Conservation (phyloP, 2,888 invertebrate genomes). For the Neoaliturus tenellus region DNA sequence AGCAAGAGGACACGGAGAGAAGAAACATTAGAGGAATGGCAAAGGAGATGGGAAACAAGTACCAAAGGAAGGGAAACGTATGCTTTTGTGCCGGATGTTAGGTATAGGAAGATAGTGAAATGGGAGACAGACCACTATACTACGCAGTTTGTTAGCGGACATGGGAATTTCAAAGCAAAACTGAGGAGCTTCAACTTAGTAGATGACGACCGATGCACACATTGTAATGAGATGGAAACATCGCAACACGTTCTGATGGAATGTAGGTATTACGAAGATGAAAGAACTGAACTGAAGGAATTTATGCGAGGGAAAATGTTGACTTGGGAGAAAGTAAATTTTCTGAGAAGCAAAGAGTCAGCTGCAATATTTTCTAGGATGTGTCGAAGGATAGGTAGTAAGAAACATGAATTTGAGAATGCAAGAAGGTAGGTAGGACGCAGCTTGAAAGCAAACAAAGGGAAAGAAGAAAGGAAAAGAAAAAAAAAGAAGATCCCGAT, state of each 20-base stretch:
- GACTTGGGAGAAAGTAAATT: background rate
- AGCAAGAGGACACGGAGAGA: background rate
- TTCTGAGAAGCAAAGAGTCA: background rate
- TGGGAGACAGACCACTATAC: slow-evolving; percentile 4
- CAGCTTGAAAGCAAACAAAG: no score
- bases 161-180: no score
- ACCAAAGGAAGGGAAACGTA: background rate
- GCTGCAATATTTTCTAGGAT: background rate
- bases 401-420: slow-evolving; percentile 5
- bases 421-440: background rate
- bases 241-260: background rate
- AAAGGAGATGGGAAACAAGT: background rate
- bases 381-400: no score
- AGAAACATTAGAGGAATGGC: background rate
- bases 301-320: background rate
- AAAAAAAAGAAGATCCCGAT: no score
- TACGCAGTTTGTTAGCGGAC: background rate
- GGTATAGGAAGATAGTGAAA: background rate
- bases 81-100: background rate
- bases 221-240: background rate
- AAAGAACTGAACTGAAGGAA: background rate
- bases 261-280: background rate
- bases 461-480: no score
- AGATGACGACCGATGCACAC: background rate
- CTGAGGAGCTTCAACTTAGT: no score